Conservation (phyloP, 2,113 vertebrate species). For the Plectropomus leopardus region DNA sequence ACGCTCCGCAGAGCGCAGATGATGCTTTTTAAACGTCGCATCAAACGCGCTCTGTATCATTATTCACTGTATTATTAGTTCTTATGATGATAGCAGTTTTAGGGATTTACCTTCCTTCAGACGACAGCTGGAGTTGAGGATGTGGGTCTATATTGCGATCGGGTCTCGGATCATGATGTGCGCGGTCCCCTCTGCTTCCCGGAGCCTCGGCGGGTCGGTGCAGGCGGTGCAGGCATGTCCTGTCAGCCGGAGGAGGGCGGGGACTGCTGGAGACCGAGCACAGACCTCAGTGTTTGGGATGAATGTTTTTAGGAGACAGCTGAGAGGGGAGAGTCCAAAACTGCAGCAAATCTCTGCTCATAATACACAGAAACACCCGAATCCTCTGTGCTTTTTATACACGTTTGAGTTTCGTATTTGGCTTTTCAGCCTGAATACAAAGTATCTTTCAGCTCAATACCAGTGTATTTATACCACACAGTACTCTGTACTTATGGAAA, state of each 20-base stretch:
- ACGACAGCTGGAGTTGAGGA: slow-evolving; percentile 10
- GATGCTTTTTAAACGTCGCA: too few relatives aligned
- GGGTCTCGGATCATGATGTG: slow-evolving; percentile 42
- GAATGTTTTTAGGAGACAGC: slow-evolving; percentile 63
- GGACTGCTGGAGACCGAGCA: slow-evolving; percentile 35
- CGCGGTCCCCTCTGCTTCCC: slow-evolving; percentile 41
- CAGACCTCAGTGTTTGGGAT: not conserved
- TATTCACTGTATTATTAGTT: too few relatives aligned
- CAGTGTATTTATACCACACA: too few relatives aligned
- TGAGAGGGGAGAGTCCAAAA: not conserved
- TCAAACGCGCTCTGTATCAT: too few relatives aligned
- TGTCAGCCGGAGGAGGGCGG: slow-evolving; percentile 61
- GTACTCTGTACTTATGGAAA: too few relatives aligned
- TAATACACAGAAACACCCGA: not conserved
- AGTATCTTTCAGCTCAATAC: not conserved
- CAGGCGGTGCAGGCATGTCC: slow-evolving; percentile 35
- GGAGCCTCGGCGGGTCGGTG: slow-evolving; percentile 36
- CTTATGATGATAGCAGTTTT: too few relatives aligned
- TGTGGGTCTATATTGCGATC: slow-evolving; percentile 16
- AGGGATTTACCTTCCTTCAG: slow-evolving; percentile 48
- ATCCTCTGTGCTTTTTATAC: not conserved
- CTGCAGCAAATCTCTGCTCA: not conserved
- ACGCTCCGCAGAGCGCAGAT: slow-evolving; percentile 3
- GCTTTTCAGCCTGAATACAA: not conserved
- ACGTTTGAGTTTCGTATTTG: not conserved